Conservation (phyloP, 2,888 invertebrate species). For the Automeris io region DNA sequence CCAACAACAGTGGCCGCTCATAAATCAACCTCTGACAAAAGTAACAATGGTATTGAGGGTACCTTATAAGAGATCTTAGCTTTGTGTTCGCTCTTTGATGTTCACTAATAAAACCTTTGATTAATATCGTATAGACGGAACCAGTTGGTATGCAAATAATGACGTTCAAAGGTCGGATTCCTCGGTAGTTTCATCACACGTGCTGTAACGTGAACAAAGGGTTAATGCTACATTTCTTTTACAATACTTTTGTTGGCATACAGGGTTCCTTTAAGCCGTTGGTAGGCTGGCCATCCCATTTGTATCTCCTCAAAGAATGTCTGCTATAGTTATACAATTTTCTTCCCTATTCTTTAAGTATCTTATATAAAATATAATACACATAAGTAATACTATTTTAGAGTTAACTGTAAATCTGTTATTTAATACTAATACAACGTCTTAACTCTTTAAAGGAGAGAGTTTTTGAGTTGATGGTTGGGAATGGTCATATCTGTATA, state of each 20-base stretch:
- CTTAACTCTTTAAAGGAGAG: too few species aligned
- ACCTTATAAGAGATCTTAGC: constrained; percentile 76
- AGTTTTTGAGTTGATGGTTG: too few species aligned
- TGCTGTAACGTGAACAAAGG: constrained; percentile 58
- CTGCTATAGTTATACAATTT: too few species aligned
- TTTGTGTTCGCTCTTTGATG: constrained; percentile 75
- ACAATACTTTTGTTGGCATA: constrained; percentile 54
- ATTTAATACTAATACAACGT: too few species aligned
- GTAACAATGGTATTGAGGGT: constrained; percentile 76
- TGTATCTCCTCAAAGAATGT: not conserved
- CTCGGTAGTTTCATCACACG: constrained; percentile 68
- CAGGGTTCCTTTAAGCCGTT: constrained; percentile 39
- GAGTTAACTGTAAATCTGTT: too few species aligned
- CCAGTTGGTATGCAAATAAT: constrained; percentile 76
- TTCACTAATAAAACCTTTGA: constrained; percentile 78
- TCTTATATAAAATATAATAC: too few species aligned
- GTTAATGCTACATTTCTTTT: constrained; percentile 63
- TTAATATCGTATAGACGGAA: constrained; percentile 75
- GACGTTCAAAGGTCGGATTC: constrained; percentile 51
- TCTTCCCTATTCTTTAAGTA: too few species aligned
- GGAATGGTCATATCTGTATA: too few species aligned
- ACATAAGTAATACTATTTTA: too few species aligned
- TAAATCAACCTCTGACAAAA: constrained; percentile 76
- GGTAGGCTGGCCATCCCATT: constrained; percentile 11
- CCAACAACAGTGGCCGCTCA: constrained; percentile 75